Conservation (phyloP, 1,140 invertebrate species). For the Trichogramma pretiosum region DNA sequence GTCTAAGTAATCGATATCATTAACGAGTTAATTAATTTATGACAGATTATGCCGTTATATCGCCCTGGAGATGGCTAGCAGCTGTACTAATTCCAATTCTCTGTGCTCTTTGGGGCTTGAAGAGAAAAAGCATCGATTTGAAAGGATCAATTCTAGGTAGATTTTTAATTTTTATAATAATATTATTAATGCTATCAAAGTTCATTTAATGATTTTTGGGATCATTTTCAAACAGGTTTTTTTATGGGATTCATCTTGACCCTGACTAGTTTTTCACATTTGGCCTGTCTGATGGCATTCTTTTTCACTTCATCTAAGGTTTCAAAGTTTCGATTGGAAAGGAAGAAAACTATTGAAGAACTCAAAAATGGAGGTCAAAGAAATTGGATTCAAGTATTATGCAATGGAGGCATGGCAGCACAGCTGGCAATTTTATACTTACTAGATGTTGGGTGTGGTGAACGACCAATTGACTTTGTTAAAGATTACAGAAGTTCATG, state of each 20-base stretch:
- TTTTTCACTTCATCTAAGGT: slow-evolving; percentile 75
- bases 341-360: slow-evolving; percentile 71
- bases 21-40: slow-evolving; percentile 12
- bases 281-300: slow-evolving; percentile 64
- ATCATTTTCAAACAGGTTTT: slow-evolving; percentile 57
- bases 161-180: background rate
- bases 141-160: slow-evolving; percentile 65
- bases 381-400: slow-evolving; percentile 85
- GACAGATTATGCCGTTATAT: slow-evolving; percentile 51
- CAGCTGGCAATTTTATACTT: slow-evolving; percentile 72
- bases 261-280: slow-evolving; percentile 69
- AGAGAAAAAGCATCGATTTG: slow-evolving; percentile 56
- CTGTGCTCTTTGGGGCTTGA: slow-evolving; percentile 58
- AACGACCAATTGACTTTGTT: slow-evolving; percentile 70
- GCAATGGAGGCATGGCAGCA: slow-evolving; percentile 79
- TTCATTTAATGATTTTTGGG: too few relatives aligned
- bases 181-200: background rate
- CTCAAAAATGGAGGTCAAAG: slow-evolving; percentile 81
- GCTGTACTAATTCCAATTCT: slow-evolving; percentile 60
- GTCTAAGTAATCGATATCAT: background rate
- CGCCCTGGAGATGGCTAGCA: slow-evolving; percentile 65
- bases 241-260: slow-evolving; percentile 73
- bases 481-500: slow-evolving; percentile 71
- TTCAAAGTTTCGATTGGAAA: slow-evolving; percentile 63
- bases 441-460: slow-evolving; percentile 68